These are phyloP conservation scores for Recurvirostra avosetta DNA, from an alignment of 2,113 vertebrate species.

Conservation along the genomic window DNA sequence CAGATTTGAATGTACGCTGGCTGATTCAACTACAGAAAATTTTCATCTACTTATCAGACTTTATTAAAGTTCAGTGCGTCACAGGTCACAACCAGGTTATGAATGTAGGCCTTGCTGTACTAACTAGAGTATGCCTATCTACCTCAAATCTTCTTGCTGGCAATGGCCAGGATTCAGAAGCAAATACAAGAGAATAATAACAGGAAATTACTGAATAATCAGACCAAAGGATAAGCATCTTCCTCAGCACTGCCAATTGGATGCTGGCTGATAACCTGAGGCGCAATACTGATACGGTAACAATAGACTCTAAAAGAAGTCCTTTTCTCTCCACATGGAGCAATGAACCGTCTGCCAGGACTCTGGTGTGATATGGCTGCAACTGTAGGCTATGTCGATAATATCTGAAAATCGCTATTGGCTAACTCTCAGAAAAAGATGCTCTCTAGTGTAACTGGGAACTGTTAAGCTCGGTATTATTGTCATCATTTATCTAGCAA, in stretches of 20 bases:
- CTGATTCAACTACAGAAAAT: not conserved
- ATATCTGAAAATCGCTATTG: not conserved
- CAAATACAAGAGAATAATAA: not conserved
- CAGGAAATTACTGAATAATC: not conserved
- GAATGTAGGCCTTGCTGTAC: rapidly evolving
- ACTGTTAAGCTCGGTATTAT: not conserved
- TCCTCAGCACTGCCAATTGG: not conserved
- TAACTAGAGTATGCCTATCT: not conserved
- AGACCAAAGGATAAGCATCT: not conserved
- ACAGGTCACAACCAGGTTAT: not conserved
- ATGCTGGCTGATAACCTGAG: not conserved
- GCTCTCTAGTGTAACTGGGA: not conserved
- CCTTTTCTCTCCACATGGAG: not conserved
- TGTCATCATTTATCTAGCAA: not conserved
- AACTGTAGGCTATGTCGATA: not conserved
- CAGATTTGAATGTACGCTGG: not conserved
- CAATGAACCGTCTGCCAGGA: not conserved
- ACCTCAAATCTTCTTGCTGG: not conserved
- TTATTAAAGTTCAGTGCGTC: rapidly evolving
- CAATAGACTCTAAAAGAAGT: not conserved
- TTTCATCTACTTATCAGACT: not conserved
- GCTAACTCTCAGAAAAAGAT: not conserved
- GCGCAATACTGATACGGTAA: not conserved
- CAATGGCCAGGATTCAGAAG: not conserved
- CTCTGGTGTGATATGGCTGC: not conserved